These are phyloP conservation scores for Anomalospiza imberbis DNA, from an alignment of 2,797 vertebrate species.

Conservation along the genomic window DNA sequence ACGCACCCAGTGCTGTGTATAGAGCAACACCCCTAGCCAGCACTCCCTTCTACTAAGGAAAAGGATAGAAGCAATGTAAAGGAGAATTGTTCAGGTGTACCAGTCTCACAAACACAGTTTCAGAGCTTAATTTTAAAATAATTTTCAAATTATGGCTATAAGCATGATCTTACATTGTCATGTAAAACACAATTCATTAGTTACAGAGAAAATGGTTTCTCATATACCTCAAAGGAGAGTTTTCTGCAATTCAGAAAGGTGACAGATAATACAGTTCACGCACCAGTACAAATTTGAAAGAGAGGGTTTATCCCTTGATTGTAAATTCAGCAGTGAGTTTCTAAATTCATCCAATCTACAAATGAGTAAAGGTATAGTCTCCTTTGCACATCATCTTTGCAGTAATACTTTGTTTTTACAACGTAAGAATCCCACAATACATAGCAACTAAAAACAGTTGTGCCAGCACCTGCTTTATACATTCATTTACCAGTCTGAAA, in stretches of 20 bases:
- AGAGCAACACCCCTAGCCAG: neutral
- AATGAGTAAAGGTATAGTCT: neutral
- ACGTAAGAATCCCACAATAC: neutral
- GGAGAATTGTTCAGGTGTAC: neutral
- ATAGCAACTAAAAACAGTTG: neutral
- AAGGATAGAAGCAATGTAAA: neutral
- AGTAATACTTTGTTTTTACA: neutral
- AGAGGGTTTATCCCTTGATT: neutral
- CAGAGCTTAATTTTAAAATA: neutral
- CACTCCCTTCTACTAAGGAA: neutral
- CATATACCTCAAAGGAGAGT: neutral
- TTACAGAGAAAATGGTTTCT: neutral
- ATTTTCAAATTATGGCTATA: neutral
- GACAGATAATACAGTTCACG: neutral
- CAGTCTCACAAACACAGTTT: neutral
- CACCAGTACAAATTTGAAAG: neutral
- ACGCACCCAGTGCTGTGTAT: accelerated
- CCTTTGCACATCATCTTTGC: neutral
- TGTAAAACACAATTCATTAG: neutral
- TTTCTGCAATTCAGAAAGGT: neutral
- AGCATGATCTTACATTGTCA: neutral
- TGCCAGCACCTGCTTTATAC: neutral
- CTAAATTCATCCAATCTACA: neutral
- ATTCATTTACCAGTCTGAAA: neutral
- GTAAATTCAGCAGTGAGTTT: neutral